These are phyloP conservation scores for Tachina grossa DNA, from an alignment of 2,888 invertebrate genomes.

Conservation along the genomic window DNA sequence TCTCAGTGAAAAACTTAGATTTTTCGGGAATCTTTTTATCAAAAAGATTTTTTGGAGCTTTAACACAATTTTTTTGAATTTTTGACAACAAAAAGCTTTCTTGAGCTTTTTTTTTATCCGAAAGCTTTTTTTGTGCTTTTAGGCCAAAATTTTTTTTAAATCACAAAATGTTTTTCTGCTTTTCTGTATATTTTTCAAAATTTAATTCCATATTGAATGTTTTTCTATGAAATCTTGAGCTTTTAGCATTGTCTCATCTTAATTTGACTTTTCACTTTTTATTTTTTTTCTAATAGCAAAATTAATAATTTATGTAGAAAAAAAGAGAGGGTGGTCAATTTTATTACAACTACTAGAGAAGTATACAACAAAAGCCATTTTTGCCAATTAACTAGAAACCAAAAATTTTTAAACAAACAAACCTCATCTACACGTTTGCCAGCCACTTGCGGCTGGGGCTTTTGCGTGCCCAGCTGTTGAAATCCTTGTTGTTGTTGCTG, in stretches of 20 bases:
- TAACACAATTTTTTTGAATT: too few relatives aligned
- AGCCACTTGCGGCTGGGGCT: constrained; percentile 71
- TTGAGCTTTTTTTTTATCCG: not conserved
- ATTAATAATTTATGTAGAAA: not conserved
- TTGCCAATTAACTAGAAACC: constrained; percentile 51
- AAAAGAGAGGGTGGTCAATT: constrained; percentile 25
- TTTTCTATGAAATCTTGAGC: not conserved
- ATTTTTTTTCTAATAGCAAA: not conserved
- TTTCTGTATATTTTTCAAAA: too few relatives aligned
- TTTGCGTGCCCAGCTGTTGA: constrained; percentile 56
- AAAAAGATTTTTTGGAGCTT: too few relatives aligned
- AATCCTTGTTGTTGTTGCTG: constrained; percentile 45
- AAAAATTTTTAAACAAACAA: constrained; percentile 66
- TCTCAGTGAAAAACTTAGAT: too few relatives aligned
- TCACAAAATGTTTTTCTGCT: too few relatives aligned
- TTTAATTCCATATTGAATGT: too few relatives aligned
- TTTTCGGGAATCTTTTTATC: too few relatives aligned
- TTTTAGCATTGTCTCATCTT: not conserved
- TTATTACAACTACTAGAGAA: constrained; percentile 20
- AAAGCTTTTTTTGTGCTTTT: not conserved
- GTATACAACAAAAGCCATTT: constrained; percentile 48
- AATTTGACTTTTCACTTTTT: not conserved
- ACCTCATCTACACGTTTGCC: constrained; percentile 79
- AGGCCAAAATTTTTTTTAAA: too few relatives aligned
- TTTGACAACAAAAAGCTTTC: not conserved